Evolutionary conservation across 1,140 invertebrate species (phyloP), one percentile per base, ranked within the genome.

Genomic region (Lamellibrachia luymesi): DNA sequence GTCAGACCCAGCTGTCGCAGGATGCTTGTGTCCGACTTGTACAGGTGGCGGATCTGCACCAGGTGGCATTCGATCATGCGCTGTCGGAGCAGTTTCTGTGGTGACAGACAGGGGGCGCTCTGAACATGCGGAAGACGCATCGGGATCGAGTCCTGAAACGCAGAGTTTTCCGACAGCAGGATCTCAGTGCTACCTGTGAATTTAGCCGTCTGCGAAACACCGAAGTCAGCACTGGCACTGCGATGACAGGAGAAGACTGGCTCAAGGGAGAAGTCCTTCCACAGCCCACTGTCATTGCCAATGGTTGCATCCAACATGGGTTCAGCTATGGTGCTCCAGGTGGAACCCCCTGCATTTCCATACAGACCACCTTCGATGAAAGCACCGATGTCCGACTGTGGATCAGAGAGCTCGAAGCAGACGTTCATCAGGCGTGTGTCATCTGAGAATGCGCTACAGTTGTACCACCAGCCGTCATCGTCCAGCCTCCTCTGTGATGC

Each of bases 311-410:
- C 90, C 38, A 49, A 13, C 49, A 49, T 4, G 4, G 38, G 49
- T 13, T 49, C 38, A 49, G 49, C 17, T 13, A 51, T 4, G 10
- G 90, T 91, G 49, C 49, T 50, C 90, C 90, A 91, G 2, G 90
- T 51, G 10, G 38, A 49, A 91, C 27, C 90, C 8, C 49, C 93
- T 22, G 49, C 50, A 17, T n/a, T 80, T 22, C 93, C 93, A 51
- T 93, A 93, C 38, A 93, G 52, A 27, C 93, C 93, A 4, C 93
- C 93, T 50, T 93, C 49, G 27, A 93, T 93, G 92, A 93, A 93
- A 7, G 27, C 50, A 17, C 50, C 50, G 13, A 80, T 80, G 13
- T 80, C 64, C 17, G 64, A 80, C 64, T 80, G 64, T 80, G 64
- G 17, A 22, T 80, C 64, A 80, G 64, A 22, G 13, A 80, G 64